Evolutionary conservation across 2,888 invertebrate species (phyloP).

Genomic region (Tipula helvola): DNA sequence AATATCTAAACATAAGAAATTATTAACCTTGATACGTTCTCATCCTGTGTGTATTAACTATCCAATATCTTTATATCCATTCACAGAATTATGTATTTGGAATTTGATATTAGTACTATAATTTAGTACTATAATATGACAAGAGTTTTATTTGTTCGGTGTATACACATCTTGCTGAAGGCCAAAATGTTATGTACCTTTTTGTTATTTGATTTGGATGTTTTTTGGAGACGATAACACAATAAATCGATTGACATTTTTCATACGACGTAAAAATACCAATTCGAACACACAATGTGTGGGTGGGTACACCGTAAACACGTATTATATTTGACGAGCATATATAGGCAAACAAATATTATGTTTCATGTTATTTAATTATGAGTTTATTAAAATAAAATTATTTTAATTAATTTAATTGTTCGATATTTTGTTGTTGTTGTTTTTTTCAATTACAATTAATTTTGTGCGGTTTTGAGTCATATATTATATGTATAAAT

Average conservation of each 20-base stretch:
- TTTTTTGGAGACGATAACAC: neutral
- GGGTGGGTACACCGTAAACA: neutral
- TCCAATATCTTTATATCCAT: neutral
- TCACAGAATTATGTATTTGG: neutral
- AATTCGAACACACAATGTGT: neutral
- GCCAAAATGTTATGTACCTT: neutral
- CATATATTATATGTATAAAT: neutral
- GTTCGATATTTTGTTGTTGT: neutral
- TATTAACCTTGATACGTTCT: neutral
- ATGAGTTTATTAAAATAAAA: neutral
- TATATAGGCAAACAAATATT: neutral
- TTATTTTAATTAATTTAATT: neutral
- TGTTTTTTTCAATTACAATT: neutral
- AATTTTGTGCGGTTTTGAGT: neutral
- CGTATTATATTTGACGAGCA: neutral
- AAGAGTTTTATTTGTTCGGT: neutral
- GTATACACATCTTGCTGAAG: neutral
- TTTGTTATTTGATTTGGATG: neutral
- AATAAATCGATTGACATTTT: too few species aligned
- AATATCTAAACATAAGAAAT: neutral
- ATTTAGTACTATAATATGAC: neutral
- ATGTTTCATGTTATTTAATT: neutral
- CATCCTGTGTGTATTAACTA: neutral
- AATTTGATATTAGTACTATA: neutral
- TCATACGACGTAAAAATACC: neutral